Base-by-base conservation (phyloP, 1,140 invertebrate genomes). In the Thaumetopoea pityocampa region DNA sequence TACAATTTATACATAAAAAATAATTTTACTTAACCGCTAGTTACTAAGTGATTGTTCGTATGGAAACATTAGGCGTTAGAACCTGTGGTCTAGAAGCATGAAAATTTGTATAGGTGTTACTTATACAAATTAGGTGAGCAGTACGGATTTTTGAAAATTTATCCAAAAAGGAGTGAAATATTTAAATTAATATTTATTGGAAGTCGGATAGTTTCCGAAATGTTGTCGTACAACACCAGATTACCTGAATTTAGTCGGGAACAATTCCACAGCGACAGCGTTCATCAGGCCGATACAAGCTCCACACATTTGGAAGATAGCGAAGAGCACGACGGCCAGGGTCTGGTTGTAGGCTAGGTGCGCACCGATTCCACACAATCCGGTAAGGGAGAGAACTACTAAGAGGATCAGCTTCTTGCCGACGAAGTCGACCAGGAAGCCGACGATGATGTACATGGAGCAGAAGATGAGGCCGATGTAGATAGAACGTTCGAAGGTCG, bases 231-330 rank as follows among this genome's bases (percentile, higher is more conserved):
- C 9, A 26, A 26, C 9, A 5, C 1, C 11, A 24, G 24, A 10
- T 3, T 22, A 85, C 80, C 83, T 84, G 20, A 64, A 67, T 28
- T 76, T 77, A 19, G 83, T 85, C 2, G 80, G 83, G 14, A 77
- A 84, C n/a, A 85, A 36, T 33, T 83, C 79, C 3, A 85, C 80
- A 16, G 76, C 67, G 3, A 83, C 79, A 6, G 79, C 80, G 32
- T 74, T 85, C 64, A 79, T 79, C 5, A 85, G 50, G 0, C 80
- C 79, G 9, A 85, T 85, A 41, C 80, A 82, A 0, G 76, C 76
- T n/a, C 80, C 80, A 5, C 60, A 77, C 73, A 83, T 77, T 33
- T 85, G 83, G 46, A 85, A 82, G 14, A 84, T 41, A 0, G 69
- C 83, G 28, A 85, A 82, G 12, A 85, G 53, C 0, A 69, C 53